Base-by-base conservation (phyloP, 2,888 invertebrate genomes). In the Pammene aurita region DNA sequence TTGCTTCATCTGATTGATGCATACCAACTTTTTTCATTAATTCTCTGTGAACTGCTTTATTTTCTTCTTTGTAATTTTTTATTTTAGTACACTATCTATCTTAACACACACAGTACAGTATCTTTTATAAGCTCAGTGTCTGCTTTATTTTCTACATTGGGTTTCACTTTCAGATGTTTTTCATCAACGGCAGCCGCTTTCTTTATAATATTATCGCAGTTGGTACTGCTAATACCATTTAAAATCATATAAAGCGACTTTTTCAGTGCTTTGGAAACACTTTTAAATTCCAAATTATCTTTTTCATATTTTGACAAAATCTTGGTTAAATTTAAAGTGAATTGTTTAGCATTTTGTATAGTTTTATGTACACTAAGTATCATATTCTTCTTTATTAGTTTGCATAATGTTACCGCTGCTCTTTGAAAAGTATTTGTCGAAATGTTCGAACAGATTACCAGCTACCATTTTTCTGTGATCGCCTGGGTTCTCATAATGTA, bases 301-400 rank as follows among this genome's bases (percentile, higher is more conserved):
- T 58, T 58, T 58, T 58, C 58, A 44, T 58, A 58, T 13, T 26
- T 58, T 1, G 14, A 5, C 34, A 58, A 44, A 26, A 58, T 58
- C 44, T 34, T 58, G 5, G 26, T 44, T 41, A 58, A 44, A 26
- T 58, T 10, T 10, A 58, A 7, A 34, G 44, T 58, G 16, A 44
- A 58, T 6, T 34, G 26, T 26, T 58, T 58, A 34, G 58, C 44
- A 44, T 58, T 34, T 5, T n/a, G 44, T n/a, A 58, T 10, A 13
- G 34, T 44, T 5, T 26, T 18, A 10, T 46, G 14, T 14, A 34
- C 44, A 13, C 14, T 46, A n/a, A n/a, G n/a, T n/a, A 18, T 57
- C 26, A 57, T 57, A 13, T 18, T 57, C 2, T 42, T 26, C 26
- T 26, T 42, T 57, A 42, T 13, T 44, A 10, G n/a, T 9, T 44